phyloP scores from a whole-genome alignment of 2,113 vertebrate genomes.

The Eubucco bourcierii region DNA sequence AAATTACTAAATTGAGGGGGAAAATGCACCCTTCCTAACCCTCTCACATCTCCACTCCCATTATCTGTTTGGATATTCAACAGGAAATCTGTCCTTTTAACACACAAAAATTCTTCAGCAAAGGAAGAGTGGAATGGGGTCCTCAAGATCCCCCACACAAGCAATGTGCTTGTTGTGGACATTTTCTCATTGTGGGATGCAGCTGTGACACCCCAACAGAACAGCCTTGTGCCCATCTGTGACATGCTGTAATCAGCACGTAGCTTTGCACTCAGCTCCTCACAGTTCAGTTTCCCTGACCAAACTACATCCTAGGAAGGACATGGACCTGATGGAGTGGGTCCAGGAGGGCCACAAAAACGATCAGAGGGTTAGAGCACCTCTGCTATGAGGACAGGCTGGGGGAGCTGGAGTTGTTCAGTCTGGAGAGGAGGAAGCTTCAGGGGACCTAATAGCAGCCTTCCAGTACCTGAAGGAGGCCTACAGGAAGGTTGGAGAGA shows the following conservation, averaged over 20 bases:
- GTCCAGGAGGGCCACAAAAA: too few relatives aligned
- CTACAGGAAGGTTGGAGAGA: too few relatives aligned
- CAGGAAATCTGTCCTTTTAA: not conserved
- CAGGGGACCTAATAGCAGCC: too few relatives aligned
- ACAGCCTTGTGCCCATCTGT: not conserved
- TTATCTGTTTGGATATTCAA: not conserved
- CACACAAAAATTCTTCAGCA: not conserved
- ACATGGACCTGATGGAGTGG: too few relatives aligned
- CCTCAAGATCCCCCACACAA: not conserved
- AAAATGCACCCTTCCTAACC: not conserved
- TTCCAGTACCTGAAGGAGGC: too few relatives aligned
- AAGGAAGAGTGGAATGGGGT: not conserved
- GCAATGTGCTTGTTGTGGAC: not conserved
- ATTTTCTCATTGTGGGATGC: not conserved
- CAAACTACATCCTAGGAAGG: not conserved
- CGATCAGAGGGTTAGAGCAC: too few relatives aligned
- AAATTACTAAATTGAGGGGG: not conserved
- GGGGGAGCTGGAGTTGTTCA: too few relatives aligned
- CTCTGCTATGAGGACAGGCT: too few relatives aligned
- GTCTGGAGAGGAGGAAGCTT: too few relatives aligned
- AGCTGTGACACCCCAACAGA: not conserved
- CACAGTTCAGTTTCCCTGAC: not conserved
- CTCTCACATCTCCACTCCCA: not conserved
- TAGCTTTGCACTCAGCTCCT: not conserved
- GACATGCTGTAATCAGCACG: not conserved